phyloP scores from a whole-genome alignment of 2,888 invertebrate species.

The Drosophila suboccidentalis region DNA sequence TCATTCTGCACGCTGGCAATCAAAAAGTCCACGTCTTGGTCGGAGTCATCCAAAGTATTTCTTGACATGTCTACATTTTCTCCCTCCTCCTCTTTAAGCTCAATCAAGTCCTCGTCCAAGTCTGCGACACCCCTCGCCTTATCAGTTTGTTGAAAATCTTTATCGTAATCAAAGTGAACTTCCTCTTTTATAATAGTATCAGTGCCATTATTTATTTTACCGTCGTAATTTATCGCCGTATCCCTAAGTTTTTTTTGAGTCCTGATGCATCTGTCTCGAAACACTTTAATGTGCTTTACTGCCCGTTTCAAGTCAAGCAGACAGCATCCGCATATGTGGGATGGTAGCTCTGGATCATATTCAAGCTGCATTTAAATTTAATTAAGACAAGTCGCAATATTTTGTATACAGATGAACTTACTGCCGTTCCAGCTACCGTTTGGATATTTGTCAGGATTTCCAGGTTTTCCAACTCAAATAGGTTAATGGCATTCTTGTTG shows the following conservation, averaged over 20 bases:
- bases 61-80: neutral
- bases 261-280: slow-evolving; percentile 55
- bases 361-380: slow-evolving; percentile 31
- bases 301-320: slow-evolving; percentile 56
- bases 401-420: slow-evolving; percentile 4
- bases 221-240: neutral
- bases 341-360: slow-evolving; percentile 40
- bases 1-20: slow-evolving; percentile 31
- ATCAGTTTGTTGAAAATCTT: neutral
- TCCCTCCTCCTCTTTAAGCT: slow-evolving; percentile 12
- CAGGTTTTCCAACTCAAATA: slow-evolving; percentile 43
- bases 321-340: slow-evolving; percentile 62
- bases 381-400: neutral
- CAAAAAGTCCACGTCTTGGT: slow-evolving; percentile 29
- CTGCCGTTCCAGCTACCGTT: slow-evolving; percentile 41
- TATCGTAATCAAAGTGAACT: neutral
- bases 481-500: slow-evolving; percentile 55
- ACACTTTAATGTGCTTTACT: slow-evolving; percentile 29
- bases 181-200: neutral
- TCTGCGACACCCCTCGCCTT: slow-evolving; percentile 5
- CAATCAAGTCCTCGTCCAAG: slow-evolving; percentile 18
- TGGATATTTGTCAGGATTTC: slow-evolving; percentile 41
- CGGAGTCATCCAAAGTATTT: slow-evolving; percentile 4
- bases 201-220: neutral
- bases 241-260: slow-evolving; percentile 44